Percentiles rank a stretch among this genome's conserved stretches.
Evolutionary conservation across 2,797 vertebrate genomes (phyloP).

Genomic region (Dryobates pubescens): DNA sequence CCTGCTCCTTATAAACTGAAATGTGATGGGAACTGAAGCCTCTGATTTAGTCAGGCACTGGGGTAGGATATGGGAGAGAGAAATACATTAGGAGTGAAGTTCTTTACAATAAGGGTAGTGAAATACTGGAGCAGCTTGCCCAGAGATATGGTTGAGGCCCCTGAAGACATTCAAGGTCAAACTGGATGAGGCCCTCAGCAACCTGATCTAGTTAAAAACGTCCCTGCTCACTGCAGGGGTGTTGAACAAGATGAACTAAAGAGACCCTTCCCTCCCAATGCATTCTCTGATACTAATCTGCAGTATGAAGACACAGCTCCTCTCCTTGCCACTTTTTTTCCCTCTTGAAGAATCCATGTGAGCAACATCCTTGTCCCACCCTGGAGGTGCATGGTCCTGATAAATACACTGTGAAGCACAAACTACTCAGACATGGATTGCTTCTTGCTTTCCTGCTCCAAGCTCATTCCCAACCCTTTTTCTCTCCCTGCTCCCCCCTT

Average conservation of each 20-base stretch:
- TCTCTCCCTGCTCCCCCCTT: not conserved
- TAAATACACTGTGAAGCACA: not conserved
- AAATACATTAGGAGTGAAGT: not conserved
- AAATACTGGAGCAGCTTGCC: too few relatives aligned
- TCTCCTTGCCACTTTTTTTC: not conserved
- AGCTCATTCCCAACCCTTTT: not conserved
- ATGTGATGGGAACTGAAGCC: not conserved
- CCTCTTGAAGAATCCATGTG: not conserved
- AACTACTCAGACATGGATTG: not conserved
- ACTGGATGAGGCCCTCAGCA: too few relatives aligned
- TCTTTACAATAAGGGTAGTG: too few relatives aligned
- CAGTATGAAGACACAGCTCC: not conserved
- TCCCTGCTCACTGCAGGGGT: too few relatives aligned
- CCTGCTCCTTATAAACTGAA: not conserved
- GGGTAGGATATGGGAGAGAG: not conserved
- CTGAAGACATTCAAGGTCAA: too few relatives aligned
- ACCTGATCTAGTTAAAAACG: too few relatives aligned
- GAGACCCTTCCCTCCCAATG: too few relatives aligned
- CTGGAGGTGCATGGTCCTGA: accelerated
- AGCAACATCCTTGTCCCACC: not conserved
- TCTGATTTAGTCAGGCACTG: not conserved
- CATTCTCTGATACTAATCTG: not conserved
- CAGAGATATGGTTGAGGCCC: too few relatives aligned
- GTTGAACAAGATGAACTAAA: too few relatives aligned
- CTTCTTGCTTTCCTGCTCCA: not conserved